Base-by-base conservation (phyloP, 2,888 invertebrate genomes). In the Caradrina clavipalpis region DNA sequence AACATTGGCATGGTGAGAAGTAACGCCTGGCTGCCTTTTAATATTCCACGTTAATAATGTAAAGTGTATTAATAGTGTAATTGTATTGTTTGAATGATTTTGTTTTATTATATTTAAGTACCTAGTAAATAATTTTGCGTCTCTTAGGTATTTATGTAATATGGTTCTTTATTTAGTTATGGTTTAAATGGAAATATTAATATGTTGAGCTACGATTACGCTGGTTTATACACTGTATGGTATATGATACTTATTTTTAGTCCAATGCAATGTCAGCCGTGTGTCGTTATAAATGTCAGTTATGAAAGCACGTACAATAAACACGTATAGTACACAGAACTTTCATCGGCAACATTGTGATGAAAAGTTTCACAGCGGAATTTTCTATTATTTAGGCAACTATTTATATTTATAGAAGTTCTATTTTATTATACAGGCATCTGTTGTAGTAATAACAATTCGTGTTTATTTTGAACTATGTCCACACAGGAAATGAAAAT, bases 401-500 rank as follows among this genome's bases (percentile, higher is more conserved):
- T 35, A 8, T 35, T 26, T 26, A 26, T 26, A 26, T 3, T 3
- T 26, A 3, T 26, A 26, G 26, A 35, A 8, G 8, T 35, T 35
- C 7, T 35, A 35, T 35, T 35, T 45, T 45, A 45, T 45, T 5
- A 26, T 8, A 66, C 45, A 55, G 45, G 19, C 71, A 68, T 42
- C 62, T 58, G 71, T n/a, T 58, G 22, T 58, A 62, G 13, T 39
- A 58, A 68, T 42, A 61, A 68, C 26, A 31, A 49, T 50, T 22
- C 42, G n/a, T 10, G 45, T 53, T 65, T 58, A 65, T 53, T 58
- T 13, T 21, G n/a, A 54, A 47, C 42, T 51, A 21, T 13, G 31
- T n/a, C 13, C 15, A 51, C 19, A 17, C 10, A 58, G 47, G 35
- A 69, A 65, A 47, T 57, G 13, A 22, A 57, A 50, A 64, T 57